Evolutionary conservation across 2,888 invertebrate species (phyloP).

Genomic region (Eristalis arbustorum): DNA sequence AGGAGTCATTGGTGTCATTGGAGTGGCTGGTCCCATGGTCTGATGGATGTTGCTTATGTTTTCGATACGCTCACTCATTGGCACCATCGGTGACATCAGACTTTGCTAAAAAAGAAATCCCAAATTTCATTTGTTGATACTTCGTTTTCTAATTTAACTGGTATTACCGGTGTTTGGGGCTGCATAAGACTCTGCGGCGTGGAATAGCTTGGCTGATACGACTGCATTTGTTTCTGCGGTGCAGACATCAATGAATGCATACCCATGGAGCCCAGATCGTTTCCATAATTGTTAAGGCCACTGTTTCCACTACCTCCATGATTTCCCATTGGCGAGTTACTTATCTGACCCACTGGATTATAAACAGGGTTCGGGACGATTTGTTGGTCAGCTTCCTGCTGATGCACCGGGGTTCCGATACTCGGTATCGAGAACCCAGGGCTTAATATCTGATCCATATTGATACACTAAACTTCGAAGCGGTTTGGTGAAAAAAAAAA

Average conservation of each 20-base stretch:
- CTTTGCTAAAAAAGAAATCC: conserved; percentile 84
- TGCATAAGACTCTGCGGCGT: conserved; percentile 93
- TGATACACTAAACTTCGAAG: conserved; percentile 66
- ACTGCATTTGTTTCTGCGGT: conserved; percentile 87
- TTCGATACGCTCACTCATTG: conserved; percentile 79
- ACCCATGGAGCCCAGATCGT: conserved; percentile 80
- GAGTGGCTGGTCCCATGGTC: conserved; percentile 87
- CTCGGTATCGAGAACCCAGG: conserved; percentile 94
- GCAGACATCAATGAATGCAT: conserved; percentile 84
- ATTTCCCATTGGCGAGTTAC: conserved; percentile 71
- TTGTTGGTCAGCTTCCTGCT: conserved; percentile 94
- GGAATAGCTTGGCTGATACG: conserved; percentile 88
- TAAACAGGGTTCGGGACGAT: conserved; percentile 91
- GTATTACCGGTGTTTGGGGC: conserved; percentile 91
- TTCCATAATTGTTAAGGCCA: conserved; percentile 62
- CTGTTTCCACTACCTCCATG: conserved; percentile 54
- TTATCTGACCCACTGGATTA: conserved; percentile 85
- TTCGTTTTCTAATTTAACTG: conserved; percentile 13
- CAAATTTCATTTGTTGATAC: background rate
- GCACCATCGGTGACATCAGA: conserved; percentile 91
- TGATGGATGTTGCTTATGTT: conserved; percentile 79
- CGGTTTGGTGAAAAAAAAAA: background rate
- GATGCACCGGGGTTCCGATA: conserved; percentile 93
- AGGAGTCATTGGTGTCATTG: conserved; percentile 95
- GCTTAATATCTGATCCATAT: conserved; percentile 95